Base-by-base conservation (phyloP, 2,888 invertebrate species). In the Conomelus anceps region DNA sequence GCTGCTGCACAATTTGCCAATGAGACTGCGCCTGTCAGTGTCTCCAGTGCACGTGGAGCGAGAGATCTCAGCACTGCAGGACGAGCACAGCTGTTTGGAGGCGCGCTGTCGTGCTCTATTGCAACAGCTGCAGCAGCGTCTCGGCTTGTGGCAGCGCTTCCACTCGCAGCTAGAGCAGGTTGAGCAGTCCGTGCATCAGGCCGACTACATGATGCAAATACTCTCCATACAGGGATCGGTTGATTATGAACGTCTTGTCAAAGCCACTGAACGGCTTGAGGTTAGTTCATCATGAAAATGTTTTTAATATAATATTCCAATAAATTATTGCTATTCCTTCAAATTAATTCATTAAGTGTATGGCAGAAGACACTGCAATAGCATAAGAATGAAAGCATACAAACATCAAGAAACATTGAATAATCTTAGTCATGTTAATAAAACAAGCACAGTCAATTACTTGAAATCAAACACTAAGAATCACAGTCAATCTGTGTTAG, bases 151-250 rank as follows among this genome's bases (percentile, higher is more conserved):
- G 97, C 89, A 88, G 20, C 89, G 90, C 41, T 90, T 90, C 92
- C 97, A 97, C 92, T 94, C 95, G 1, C 97, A 97, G 92, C 93
- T 97, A 91, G 97, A 97, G 92, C 92, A 96, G 92, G 97, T 97
- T 17, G 97, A 97, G 91, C 96, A 97, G 88, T 97, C 97, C 0
- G 97, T 97, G 0, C 95, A 97, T 89, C 97, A 97, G 92, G 97
- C 97, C 0, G 97, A 97, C 93, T 97, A 97, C 92, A 97, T 97
- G 97, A 97, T 97, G 94, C 97, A 97, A 91, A 94, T 97, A 90
- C 94, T 97, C 20, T 96, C 97, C 0, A 96, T 97, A 0, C 97
- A 97, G 92, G 97, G 97, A 0, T 96, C 96, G 90, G 96, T 97
- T 22, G 97, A 98, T 93, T 97, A 97, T 92, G 97, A 97, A 91